phyloP scores from a whole-genome alignment of 1,140 invertebrate species.

The Nylanderia fulva region DNA sequence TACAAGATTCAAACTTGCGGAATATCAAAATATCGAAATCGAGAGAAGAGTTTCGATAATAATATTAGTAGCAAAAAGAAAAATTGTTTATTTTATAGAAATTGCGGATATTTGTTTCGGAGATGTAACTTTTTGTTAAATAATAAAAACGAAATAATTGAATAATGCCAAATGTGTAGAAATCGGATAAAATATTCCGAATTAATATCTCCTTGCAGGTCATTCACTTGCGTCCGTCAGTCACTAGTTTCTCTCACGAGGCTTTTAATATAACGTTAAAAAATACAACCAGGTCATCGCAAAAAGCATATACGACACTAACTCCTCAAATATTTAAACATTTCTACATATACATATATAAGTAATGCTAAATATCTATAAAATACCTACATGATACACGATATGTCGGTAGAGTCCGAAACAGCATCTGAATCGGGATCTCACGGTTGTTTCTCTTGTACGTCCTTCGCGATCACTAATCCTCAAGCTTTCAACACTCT shows the following conservation, averaged over 20 bases:
- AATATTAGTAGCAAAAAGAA: background rate
- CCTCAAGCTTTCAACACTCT: slow-evolving; percentile 2
- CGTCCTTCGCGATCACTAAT: slow-evolving; percentile 29
- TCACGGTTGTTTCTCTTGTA: background rate
- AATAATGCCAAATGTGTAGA: background rate
- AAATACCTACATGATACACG: slow-evolving; percentile 18
- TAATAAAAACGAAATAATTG: background rate
- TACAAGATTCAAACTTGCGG: too few species aligned
- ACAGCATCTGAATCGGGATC: background rate
- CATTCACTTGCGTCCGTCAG: background rate
- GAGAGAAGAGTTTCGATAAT: background rate
- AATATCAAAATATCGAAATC: background rate
- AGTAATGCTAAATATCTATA: slow-evolving; percentile 13
- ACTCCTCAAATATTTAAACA: background rate
- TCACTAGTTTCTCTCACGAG: background rate
- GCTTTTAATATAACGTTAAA: too few species aligned
- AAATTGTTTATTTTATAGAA: background rate
- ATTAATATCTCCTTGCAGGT: background rate
- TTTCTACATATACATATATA: background rate
- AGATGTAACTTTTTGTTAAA: background rate
- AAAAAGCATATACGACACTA: background rate
- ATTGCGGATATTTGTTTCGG: background rate
- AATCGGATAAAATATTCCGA: background rate
- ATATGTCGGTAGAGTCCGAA: background rate
- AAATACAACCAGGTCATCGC: background rate